Base-by-base conservation (phyloP, 1,140 invertebrate species). In the Macrosteles quadrilineatus region DNA sequence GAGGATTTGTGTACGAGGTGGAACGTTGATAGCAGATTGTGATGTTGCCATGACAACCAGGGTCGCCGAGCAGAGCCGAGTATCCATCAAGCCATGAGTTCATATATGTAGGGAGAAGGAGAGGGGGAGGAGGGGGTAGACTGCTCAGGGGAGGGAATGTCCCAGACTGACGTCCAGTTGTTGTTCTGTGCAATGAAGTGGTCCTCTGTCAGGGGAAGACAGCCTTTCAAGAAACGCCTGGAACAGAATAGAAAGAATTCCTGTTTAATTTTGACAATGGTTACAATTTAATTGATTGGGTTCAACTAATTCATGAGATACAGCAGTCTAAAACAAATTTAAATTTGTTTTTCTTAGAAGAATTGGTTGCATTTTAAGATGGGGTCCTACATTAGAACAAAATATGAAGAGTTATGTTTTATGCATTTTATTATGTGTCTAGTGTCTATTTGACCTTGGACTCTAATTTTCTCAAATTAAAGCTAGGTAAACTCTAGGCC, bases 161-260 rank as follows among this genome's bases (percentile, higher is more conserved):
- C 21, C 47, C 47, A 53, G 4, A 53, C 19, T 11, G 47, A 53
- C 47, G 11, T 19, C 47, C 47, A 53, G 47, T 53, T 53, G 47
- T 53, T 53, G 47, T 53, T 53, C 47, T 53, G 47, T 4, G 36
- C 29, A 2, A 31, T 59, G 68, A 69, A 69, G 29, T 69, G 47
- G 27, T 69, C 68, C 25, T 63, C 50, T 21, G 68, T 69, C 27
- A 69, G 32, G 4, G 68, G 68, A 4, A 69, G 31, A 32, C 55
- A 45, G 32, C 64, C 57, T 29, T 69, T 69, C 68, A 69, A 59
- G 25, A 59, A 32, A 4, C 23, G 12, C 67, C 50, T 47, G 43
- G 4, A 21, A 66, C 2, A 30, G 6, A 64, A 11, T 6, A n/a
- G 29, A n/a, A n/a, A n/a, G n/a, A n/a, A n/a, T n/a, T n/a, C n/a